These are phyloP conservation scores for Tragulus kanchil DNA, from an alignment of 2,113 vertebrate species.

Conservation along the genomic window DNA sequence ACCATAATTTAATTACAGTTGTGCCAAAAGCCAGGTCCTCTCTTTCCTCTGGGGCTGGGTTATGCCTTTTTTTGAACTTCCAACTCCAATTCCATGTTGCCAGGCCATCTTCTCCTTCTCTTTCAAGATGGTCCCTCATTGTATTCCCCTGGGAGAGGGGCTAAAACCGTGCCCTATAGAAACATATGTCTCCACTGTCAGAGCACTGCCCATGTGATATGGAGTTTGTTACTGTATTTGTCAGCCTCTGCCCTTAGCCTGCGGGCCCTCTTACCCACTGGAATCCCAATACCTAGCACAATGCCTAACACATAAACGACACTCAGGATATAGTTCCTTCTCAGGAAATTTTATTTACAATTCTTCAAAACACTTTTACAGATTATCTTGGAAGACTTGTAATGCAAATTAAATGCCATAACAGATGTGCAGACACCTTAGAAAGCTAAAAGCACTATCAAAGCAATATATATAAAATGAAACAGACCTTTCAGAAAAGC, in stretches of 20 bases:
- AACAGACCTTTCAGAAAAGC: neutral
- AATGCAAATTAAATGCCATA: neutral
- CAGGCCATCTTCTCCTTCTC: neutral
- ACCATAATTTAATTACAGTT: neutral
- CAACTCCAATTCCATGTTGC: neutral
- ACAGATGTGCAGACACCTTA: neutral
- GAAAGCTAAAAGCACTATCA: neutral
- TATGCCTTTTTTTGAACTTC: neutral
- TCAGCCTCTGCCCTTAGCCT: neutral
- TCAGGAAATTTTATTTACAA: neutral
- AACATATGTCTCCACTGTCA: neutral
- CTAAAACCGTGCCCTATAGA: neutral
- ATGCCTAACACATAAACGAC: neutral
- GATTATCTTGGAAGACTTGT: neutral
- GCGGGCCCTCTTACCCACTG: neutral
- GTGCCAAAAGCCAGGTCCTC: neutral
- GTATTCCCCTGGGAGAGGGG: too few species aligned
- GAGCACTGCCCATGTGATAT: neutral
- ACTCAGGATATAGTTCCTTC: neutral
- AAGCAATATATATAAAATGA: constrained; percentile 1
- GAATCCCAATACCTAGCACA: neutral
- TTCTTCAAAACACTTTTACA: neutral
- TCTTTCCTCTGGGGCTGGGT: neutral
- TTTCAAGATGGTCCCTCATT: neutral
- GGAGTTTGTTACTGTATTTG: neutral